Percentiles rank a stretch among this genome's conserved stretches.
These are phyloP conservation scores for Leptopilina syphax DNA, from an alignment of 2,888 invertebrate species.

Conservation along the genomic window DNA sequence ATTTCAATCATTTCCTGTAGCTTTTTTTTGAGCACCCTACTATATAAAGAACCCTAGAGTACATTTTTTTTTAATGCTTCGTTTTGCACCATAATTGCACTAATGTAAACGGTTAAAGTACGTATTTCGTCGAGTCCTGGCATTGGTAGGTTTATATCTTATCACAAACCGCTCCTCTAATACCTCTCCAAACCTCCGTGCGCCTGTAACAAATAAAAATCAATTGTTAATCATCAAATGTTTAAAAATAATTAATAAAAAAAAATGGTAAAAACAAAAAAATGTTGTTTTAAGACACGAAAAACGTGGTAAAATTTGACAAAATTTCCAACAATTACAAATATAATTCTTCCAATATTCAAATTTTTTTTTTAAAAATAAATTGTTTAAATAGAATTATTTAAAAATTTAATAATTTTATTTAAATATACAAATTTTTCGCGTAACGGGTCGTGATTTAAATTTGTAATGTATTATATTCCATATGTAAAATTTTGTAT, in stretches of 20 bases:
- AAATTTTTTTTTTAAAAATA: no score
- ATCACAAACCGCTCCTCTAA: constrained; percentile 73
- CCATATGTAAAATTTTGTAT: no score
- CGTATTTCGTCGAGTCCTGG: constrained; percentile 71
- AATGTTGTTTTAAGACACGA: no score
- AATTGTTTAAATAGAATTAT: no score
- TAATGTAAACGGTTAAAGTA: constrained; percentile 71
- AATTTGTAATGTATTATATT: no score
- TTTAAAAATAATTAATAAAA: neutral
- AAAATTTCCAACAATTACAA: no score
- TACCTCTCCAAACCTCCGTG: constrained; percentile 63
- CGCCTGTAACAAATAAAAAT: constrained; percentile 67
- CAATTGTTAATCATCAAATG: neutral
- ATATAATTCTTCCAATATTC: no score
- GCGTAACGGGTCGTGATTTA: no score
- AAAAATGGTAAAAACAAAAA: no score
- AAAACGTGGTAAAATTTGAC: no score
- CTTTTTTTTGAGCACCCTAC: constrained; percentile 44
- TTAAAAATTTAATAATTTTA: no score
- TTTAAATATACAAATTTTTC: no score
- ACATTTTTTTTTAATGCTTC: constrained; percentile 44
- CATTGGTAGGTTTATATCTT: constrained; percentile 72
- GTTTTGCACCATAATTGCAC: constrained; percentile 65
- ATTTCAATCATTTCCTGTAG: constrained; percentile 4
- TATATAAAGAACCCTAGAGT: constrained; percentile 39